Base-by-base conservation (phyloP, 2,888 invertebrate genomes). In the Sylvicola cinctus region DNA sequence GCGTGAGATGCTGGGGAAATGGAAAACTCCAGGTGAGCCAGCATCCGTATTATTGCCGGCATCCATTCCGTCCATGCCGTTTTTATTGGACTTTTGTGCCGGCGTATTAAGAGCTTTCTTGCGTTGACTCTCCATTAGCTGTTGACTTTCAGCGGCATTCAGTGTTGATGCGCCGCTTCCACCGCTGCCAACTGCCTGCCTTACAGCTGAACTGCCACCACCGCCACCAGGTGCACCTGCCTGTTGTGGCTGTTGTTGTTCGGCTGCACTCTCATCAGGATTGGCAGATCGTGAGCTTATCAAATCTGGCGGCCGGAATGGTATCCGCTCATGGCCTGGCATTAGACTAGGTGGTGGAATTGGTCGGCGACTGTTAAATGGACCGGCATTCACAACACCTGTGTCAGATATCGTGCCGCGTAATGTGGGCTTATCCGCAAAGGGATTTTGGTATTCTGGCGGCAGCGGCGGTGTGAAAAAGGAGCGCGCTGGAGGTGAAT, bases 361-460 rank as follows among this genome's bases (percentile, higher is more conserved):
- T 1, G 81, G 81, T 42, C 83, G 65, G 41, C 80, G 61, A 45
- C 49, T 38, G 12, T 64, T 65, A 44, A 54, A 62, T 45, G 62
- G 61, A 43, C 70, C 70, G 32, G 68, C 66, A 52, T 68, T 70
- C 29, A 70, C 26, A 15, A 12, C 30, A 15, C 38, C 37, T 20
- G 25, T 33, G 16, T 70, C 70, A 25, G 66, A 65, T 44, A 69
- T 68, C n/a, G 69, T 64, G 45, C 78, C 79, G 46, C 84, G 66
- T 38, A 85, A 61, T 31, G 84, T 85, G 34, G 84, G 84, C 55
- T 81, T 84, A 51, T 84, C 81, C n/a, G 81, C 81, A 50, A 84
- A 84, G 1, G 84, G 83, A 60, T 81, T 80, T 40, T 73, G 68
- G 50, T 78, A 80, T 55, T 81, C 81, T 7, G 79, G 80, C 11